Conservation (phyloP, 1,140 invertebrate genomes). For the Drosophila funebris region DNA sequence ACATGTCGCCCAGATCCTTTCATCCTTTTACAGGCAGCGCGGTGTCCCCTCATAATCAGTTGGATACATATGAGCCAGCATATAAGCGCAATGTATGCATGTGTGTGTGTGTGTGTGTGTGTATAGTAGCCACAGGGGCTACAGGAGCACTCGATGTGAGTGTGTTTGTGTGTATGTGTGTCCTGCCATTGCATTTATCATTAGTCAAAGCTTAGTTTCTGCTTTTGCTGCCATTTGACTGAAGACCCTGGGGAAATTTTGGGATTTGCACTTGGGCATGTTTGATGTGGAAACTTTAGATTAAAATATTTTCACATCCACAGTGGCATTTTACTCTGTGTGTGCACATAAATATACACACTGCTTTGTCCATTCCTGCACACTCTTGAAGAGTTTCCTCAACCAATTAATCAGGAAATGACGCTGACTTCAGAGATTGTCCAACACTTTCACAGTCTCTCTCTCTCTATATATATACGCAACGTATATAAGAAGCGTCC, state of each 20-base stretch:
- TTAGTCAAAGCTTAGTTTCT: slow-evolving; percentile 69
- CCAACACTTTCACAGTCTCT: not conserved
- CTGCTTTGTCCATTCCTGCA: not conserved
- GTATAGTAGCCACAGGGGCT: no score
- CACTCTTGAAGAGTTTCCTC: no score
- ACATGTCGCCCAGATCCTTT: slow-evolving; percentile 59
- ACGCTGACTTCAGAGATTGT: slow-evolving; percentile 13
- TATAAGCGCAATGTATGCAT: slow-evolving; percentile 11
- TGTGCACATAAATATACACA: not conserved
- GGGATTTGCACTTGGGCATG: slow-evolving; percentile 71
- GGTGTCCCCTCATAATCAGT: slow-evolving; percentile 59
- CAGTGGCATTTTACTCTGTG: not conserved
- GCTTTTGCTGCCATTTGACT: slow-evolving; percentile 51
- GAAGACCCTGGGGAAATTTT: slow-evolving; percentile 10
- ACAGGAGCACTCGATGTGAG: no score
- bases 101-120: slow-evolving; percentile 26
- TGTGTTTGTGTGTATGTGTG: slow-evolving; percentile 7
- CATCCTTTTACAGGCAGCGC: slow-evolving; percentile 63
- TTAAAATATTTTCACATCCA: slow-evolving; percentile 78
- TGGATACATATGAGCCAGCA: slow-evolving; percentile 56
- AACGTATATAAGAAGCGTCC: slow-evolving; percentile 10
- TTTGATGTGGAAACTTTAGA: slow-evolving; percentile 81
- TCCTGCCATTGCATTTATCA: slow-evolving; percentile 64
- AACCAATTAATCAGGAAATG: slow-evolving; percentile 35
- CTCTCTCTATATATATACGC: not conserved